A percentile compares a stretch with the other conserved stretches of the same genome.
These are phyloP conservation scores for Nanger granti DNA, from an alignment of 2,113 vertebrate genomes.

Conservation along the genomic window DNA sequence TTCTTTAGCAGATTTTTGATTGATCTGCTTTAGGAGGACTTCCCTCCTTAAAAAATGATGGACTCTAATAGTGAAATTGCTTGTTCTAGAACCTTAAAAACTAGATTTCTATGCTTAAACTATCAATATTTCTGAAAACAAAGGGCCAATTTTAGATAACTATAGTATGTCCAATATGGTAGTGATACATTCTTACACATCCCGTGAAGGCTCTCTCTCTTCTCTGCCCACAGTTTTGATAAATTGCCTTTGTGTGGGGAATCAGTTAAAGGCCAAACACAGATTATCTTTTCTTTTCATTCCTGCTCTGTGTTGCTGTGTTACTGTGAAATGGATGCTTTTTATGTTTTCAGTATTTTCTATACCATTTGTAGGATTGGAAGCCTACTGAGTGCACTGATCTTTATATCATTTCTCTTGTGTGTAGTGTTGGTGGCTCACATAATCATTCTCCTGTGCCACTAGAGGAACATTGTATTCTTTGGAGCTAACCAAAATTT, in stretches of 20 bases:
- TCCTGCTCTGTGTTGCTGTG: constrained; percentile 71
- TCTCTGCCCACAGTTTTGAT: constrained; percentile 50
- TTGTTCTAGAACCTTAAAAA: constrained; percentile 42
- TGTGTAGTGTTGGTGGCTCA: constrained; percentile 75
- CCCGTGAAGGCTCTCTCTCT: background rate
- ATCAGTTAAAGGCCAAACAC: constrained; percentile 79
- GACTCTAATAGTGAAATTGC: constrained; percentile 47
- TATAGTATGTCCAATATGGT: background rate
- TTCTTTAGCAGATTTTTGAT: background rate
- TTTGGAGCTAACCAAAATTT: constrained; percentile 78
- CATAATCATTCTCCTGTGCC: constrained; percentile 73
- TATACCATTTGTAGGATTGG: constrained; percentile 78
- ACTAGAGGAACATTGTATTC: constrained; percentile 74
- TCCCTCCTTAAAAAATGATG: background rate
- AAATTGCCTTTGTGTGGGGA: constrained; percentile 61
- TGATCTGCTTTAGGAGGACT: background rate
- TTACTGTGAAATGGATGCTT: constrained; percentile 77
- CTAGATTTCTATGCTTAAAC: constrained; percentile 50
- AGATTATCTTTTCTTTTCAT: constrained; percentile 75
- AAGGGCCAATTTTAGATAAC: background rate
- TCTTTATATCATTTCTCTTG: constrained; percentile 69
- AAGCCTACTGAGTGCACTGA: constrained; percentile 75
- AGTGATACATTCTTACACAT: background rate
- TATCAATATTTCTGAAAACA: constrained; percentile 33
- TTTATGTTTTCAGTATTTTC: constrained; percentile 75